Evolutionary conservation across 2,113 vertebrate genomes (phyloP), one percentile per base, ranked within the genome.

Genomic region (Abramis brama): DNA sequence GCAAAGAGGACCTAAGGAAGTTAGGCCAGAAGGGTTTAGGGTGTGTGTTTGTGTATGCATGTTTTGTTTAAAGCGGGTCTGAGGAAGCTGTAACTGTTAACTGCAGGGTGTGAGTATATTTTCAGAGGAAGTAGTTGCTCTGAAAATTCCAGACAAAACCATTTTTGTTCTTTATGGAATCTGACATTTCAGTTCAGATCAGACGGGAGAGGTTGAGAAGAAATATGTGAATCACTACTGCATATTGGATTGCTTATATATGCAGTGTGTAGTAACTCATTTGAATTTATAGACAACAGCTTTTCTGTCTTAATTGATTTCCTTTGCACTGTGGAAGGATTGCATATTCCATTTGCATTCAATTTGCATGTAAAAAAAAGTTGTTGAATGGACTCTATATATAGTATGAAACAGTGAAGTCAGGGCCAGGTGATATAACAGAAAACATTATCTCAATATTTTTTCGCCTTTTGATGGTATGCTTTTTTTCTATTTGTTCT

Each of bases 51-150:
- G 71, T 74, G 23, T 50, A 12, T 79, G 62, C 30, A 47, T 27
- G 80, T 83, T 25, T 68, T 85, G 82, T 85, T 82, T 82, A 75
- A 68, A 85, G 75, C 30, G 71, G 71, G 27, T 81, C n/a, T 25
- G 57, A 86, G 84, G 84, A 88, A 88, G 74, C 85, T 45, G 39
- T 8, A 25, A 74, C 39, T 47, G 71, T 47, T 50, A 17, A 21
- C 87, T 70, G 79, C 59, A 47, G 50, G 59, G 60, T 33, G 59
- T 10, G 71, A 76, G 66, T n/a, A 10, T 81, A 6, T 15, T 57
- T 87, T 66, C 43, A 81, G 60, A 71, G 79, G 80, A 80, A 82
- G 62, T 50, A 82, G 11, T 75, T 45, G 2, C n/a, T 75, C 5
- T 75, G 12, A 17, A 27, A n/a, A 57, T 5, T 78, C 27, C 5